phyloP scores from a whole-genome alignment of 2,113 vertebrate genomes.

The Climacteris rufus region DNA sequence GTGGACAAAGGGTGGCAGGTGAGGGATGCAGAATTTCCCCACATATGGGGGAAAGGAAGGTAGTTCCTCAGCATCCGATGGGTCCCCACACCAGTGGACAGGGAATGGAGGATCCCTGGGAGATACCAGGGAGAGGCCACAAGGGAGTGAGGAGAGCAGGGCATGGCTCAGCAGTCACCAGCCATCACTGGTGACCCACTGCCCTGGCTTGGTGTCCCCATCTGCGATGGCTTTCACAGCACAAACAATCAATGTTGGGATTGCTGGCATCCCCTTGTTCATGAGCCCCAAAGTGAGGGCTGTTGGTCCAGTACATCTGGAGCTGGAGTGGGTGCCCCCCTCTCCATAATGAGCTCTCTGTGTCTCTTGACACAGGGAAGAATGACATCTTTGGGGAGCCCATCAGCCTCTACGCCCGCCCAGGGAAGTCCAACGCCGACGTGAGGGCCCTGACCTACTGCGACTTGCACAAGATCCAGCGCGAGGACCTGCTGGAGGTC shows the following conservation, averaged over 20 bases:
- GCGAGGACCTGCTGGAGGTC: slow-evolving; percentile 93
- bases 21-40: neutral
- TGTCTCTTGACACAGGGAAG: slow-evolving; percentile 78
- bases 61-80: neutral
- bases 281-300: neutral
- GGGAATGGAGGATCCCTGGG: neutral
- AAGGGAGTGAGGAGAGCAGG: neutral
- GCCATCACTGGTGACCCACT: neutral
- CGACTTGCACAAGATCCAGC: slow-evolving; percentile 93
- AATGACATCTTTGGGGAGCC: slow-evolving; percentile 97
- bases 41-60: neutral
- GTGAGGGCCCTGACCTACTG: slow-evolving; percentile 96
- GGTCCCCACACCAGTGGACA: neutral
- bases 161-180: neutral
- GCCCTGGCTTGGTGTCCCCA: neutral
- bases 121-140: neutral
- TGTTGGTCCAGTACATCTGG: neutral
- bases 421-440: slow-evolving; percentile 90
- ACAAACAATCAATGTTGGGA: accelerated
- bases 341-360: neutral
- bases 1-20: neutral
- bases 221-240: neutral
- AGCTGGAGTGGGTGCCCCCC: neutral
- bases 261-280: neutral
- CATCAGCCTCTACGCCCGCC: slow-evolving; percentile 84